Percentiles rank a stretch among this genome's conserved stretches.
Conservation (phyloP, 2,888 invertebrate species). For the Orthosia incerta region DNA sequence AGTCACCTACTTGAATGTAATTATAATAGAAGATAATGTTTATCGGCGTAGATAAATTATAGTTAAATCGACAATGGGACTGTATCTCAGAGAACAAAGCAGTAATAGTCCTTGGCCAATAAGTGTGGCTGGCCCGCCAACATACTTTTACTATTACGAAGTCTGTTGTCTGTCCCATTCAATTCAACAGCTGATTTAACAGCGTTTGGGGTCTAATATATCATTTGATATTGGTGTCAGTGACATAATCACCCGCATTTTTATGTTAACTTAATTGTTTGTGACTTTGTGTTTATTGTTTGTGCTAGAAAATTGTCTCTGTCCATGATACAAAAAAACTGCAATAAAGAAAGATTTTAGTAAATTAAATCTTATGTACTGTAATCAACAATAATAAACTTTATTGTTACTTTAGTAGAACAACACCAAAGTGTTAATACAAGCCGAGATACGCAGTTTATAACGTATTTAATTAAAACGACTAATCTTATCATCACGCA, state of each 20-base stretch:
- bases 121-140: conserved; percentile 73
- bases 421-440: conserved; percentile 34
- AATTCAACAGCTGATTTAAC: conserved; percentile 70
- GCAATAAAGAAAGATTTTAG: conserved; percentile 7
- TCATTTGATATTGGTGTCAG: conserved; percentile 37
- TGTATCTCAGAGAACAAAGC: conserved; percentile 78
- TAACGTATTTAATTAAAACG: conserved; percentile 58
- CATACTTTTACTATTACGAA: conserved; percentile 83
- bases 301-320: background rate
- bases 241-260: conserved; percentile 50
- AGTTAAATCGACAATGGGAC: conserved; percentile 68
- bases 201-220: conserved; percentile 39
- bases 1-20: conserved; percentile 58
- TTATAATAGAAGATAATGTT: conserved; percentile 59
- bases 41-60: conserved; percentile 62
- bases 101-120: conserved; percentile 83
- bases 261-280: conserved; percentile 19
- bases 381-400: conserved; percentile 30
- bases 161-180: conserved; percentile 68
- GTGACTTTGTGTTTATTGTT: background rate
- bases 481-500: conserved; percentile 62
- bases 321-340: background rate
- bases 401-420: conserved; percentile 51
- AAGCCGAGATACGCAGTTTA: conserved; percentile 42
- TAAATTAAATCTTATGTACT: conserved; percentile 5